Conservation (phyloP, 1,140 invertebrate genomes). For the Drosophila melanica region DNA sequence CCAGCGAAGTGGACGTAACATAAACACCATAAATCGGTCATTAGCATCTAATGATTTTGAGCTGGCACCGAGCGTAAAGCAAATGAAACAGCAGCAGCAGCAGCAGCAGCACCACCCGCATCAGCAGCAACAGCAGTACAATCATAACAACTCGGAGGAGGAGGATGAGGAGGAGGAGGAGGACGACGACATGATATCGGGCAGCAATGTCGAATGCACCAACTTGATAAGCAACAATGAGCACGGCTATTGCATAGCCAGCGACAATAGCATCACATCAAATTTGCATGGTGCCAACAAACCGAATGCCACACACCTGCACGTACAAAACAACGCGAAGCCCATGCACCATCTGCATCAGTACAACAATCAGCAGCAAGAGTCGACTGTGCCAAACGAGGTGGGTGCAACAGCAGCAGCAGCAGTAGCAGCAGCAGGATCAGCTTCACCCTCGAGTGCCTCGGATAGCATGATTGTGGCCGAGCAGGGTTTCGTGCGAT, state of each 20-base stretch:
- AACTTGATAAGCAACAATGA: constrained; percentile 63
- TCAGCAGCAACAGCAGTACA: constrained; percentile 40
- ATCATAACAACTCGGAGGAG: constrained; percentile 53
- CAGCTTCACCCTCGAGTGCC: constrained; percentile 49
- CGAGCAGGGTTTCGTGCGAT: constrained; percentile 93
- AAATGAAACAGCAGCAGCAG: constrained; percentile 43
- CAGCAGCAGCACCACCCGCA: constrained; percentile 30
- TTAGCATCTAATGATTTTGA: constrained; percentile 20
- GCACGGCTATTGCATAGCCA: constrained; percentile 14
- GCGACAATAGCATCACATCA: constrained; percentile 29
- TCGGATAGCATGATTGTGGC: constrained; percentile 90
- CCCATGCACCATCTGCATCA: constrained; percentile 28
- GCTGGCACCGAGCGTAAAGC: constrained; percentile 14
- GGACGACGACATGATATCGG: constrained; percentile 71
- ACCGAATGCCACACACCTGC: constrained; percentile 23
- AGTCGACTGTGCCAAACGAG: constrained; percentile 7
- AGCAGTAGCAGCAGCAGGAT: constrained; percentile 31
- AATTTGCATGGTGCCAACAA: constrained; percentile 7
- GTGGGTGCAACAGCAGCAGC: constrained; percentile 3
- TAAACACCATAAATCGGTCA: constrained; percentile 7
- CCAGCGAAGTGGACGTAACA: constrained; percentile 24
- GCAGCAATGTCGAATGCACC: constrained; percentile 71
- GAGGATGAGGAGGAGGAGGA: constrained; percentile 65
- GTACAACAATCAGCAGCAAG: neutral
- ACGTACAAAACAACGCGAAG: constrained; percentile 49